Evolutionary conservation across 2,113 vertebrate species (phyloP), one percentile per base, ranked within the genome.

Genomic region (Blennius ocellaris): DNA sequence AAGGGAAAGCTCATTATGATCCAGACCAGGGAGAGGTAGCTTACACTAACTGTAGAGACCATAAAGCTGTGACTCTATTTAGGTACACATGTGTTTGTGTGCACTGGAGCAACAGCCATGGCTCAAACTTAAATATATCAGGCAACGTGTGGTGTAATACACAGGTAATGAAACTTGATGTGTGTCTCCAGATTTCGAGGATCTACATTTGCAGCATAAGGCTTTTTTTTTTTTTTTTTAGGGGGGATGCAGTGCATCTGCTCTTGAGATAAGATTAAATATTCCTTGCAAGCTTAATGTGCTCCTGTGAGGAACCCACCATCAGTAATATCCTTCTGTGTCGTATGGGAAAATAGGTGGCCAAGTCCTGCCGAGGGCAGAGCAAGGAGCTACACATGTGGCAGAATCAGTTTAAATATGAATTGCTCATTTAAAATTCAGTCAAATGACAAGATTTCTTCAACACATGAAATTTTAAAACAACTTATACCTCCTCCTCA

Each of bases 191-290:
- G 52, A 87, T 78, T 68, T 72, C 61, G 78, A 69, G 30, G 70
- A 84, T 60, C 44, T 53, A 78, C 66, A 77, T 69, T 77, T 87
- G 83, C 83, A 74, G 55, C 11, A 65, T 67, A 72, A 77, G 69
- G 82, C 61, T 62, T 73, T 82, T 82, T 62, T 80, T 71, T 62
- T 81, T 71, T 83, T n/a, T n/a, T n/a, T n/a, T n/a, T n/a, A n/a
- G 21, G 21, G 21, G 21, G 21, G 50, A 85, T 72, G 57, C 73
- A 53, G 53, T 3, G 38, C 73, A 76, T 76, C 82, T 80, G 73
- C 65, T 82, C 62, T 64, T 69, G 54, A 58, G 78, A 87, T 79
- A 79, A 85, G 78, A 84, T 73, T 65, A 78, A 54, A 64, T 77
- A 77, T 71, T 79, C 80, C 70, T 58, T 70, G 77, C 67, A 61